These are phyloP conservation scores for Urocitellus parryii DNA, from an alignment of 2,113 vertebrate genomes.

Conservation along the genomic window DNA sequence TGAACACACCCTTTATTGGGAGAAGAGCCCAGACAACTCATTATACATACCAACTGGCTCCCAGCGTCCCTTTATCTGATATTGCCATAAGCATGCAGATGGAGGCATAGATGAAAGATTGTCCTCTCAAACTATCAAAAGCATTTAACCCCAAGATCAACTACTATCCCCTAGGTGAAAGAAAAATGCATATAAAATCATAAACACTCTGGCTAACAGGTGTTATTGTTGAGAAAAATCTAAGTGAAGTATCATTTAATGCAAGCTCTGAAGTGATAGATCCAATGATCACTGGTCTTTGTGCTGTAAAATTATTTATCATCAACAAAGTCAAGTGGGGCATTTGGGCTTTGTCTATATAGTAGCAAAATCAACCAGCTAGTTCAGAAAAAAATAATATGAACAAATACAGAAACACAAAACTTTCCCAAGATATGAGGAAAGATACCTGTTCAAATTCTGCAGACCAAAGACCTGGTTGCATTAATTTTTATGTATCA, in stretches of 20 bases:
- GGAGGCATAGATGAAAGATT: not conserved
- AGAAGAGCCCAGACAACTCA: constrained; percentile 60
- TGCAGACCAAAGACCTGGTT: not conserved
- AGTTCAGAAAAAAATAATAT: not conserved
- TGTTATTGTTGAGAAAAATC: constrained; percentile 62
- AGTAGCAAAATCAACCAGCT: constrained; percentile 27
- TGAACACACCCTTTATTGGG: constrained; percentile 74
- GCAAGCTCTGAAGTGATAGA: not conserved
- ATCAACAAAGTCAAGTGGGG: not conserved
- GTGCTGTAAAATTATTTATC: constrained; percentile 7
- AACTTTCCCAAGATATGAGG: not conserved
- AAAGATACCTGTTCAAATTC: constrained; percentile 36
- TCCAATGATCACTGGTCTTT: not conserved
- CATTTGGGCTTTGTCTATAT: constrained; percentile 14
- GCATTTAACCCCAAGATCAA: constrained; percentile 2
- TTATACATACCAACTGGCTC: constrained; percentile 62
- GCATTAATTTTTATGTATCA: not conserved
- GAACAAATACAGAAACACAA: not conserved
- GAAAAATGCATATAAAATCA: constrained; percentile 61
- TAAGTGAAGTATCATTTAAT: constrained; percentile 35
- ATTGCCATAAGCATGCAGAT: not conserved
- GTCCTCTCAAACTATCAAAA: constrained; percentile 4
- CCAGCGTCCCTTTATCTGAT: not conserved
- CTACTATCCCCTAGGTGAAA: constrained; percentile 38
- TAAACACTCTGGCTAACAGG: constrained; percentile 56